A percentile compares a stretch with the other conserved stretches of the same genome.
Conservation (phyloP, 2,888 invertebrate species). For the Lepidocyrtoides sp. region DNA sequence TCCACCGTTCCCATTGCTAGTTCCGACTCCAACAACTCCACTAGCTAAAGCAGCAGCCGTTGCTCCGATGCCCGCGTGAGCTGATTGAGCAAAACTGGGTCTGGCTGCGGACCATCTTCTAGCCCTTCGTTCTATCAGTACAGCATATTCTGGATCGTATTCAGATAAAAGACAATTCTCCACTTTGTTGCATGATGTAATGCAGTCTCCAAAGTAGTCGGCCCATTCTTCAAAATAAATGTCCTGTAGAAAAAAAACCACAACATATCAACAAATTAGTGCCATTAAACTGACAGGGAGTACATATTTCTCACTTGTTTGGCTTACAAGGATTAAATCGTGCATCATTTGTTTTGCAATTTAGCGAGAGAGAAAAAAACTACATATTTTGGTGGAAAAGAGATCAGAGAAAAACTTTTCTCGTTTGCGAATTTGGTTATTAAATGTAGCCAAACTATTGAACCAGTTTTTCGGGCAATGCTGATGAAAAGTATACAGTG, state of each 20-base stretch:
- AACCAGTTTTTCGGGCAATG: constrained; percentile 8
- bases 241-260: constrained; percentile 80
- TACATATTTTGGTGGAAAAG: background rate
- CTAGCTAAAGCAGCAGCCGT: constrained; percentile 83
- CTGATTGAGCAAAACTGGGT: constrained; percentile 85
- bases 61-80: constrained; percentile 83
- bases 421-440: too few species aligned
- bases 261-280: constrained; percentile 37
- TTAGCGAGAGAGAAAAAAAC: background rate
- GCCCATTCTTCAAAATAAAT: constrained; percentile 85
- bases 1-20: constrained; percentile 83
- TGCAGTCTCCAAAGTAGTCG: constrained; percentile 90
- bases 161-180: constrained; percentile 84
- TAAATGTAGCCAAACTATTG: too few species aligned
- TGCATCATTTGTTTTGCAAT: background rate
- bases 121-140: constrained; percentile 91
- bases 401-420: background rate
- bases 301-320: background rate
- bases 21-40: constrained; percentile 83
- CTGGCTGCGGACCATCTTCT: constrained; percentile 92
- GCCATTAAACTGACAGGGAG: background rate
- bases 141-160: constrained; percentile 90
- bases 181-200: constrained; percentile 94
- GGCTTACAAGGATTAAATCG: background rate
- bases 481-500: constrained; percentile 45